These are phyloP conservation scores for Drosophila kanapiae DNA, from an alignment of 1,140 invertebrate species.

Conservation along the genomic window DNA sequence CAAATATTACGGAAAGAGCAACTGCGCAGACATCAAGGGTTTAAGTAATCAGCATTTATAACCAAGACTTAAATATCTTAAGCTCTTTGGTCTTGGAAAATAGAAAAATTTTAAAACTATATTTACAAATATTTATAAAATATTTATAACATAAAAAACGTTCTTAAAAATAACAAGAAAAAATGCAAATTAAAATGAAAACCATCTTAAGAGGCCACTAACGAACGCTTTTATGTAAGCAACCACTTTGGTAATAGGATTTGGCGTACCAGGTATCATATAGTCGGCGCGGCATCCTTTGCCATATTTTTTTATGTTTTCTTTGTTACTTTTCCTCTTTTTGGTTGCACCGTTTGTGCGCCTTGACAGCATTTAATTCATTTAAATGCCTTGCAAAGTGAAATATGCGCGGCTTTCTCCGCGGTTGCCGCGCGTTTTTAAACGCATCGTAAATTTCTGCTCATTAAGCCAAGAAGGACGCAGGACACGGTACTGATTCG, in stretches of 20 bases:
- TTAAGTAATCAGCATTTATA: no score
- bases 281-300: neutral
- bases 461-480: conserved; percentile 45
- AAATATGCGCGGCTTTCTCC: conserved; percentile 32
- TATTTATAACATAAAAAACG: no score
- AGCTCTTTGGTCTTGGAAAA: neutral
- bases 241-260: no score
- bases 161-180: no score
- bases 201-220: no score
- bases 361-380: conserved; percentile 61
- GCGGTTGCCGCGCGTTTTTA: conserved; percentile 37
- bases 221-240: neutral
- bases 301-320: neutral
- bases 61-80: neutral
- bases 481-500: neutral
- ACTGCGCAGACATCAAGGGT: no score
- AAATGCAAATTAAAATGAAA: no score
- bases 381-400: conserved; percentile 60
- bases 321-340: neutral
- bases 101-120: neutral
- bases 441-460: conserved; percentile 54
- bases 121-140: neutral
- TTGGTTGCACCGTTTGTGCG: conserved; percentile 6
- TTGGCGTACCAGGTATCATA: neutral
- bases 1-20: no score